Conservation (phyloP, 2,888 invertebrate species). For the Poecilus cupreus region DNA sequence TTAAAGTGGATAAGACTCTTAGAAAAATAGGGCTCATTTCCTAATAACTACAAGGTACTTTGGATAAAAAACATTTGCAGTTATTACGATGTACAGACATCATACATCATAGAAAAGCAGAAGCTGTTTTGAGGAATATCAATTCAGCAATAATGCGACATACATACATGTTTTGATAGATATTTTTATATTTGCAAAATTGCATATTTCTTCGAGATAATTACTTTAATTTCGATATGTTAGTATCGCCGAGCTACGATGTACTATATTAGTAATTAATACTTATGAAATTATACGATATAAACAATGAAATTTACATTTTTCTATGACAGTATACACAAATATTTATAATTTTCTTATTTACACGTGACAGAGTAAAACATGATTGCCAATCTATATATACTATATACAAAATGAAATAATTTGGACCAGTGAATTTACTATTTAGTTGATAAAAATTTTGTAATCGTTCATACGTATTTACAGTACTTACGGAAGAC, state of each 20-base stretch:
- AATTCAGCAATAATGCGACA: constrained; percentile 7
- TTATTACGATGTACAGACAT: background rate
- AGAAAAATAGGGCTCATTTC: constrained; percentile 34
- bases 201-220: no score
- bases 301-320: no score
- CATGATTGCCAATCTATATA: background rate
- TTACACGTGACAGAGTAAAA: background rate
- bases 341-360: constrained; percentile 5
- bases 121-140: background rate
- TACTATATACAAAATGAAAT: background rate
- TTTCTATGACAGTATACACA: background rate
- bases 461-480: constrained; percentile 20
- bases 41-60: constrained; percentile 29
- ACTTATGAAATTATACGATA: background rate
- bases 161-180: background rate
- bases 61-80: constrained; percentile 25
- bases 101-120: background rate
- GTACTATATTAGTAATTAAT: background rate
- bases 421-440: background rate
- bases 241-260: background rate
- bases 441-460: background rate
- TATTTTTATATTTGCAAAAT: background rate
- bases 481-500: constrained; percentile 32
- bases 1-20: constrained; percentile 21
- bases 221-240: background rate